Evolutionary conservation across 2,113 vertebrate species (phyloP).

Genomic region (Nibea albiflora): DNA sequence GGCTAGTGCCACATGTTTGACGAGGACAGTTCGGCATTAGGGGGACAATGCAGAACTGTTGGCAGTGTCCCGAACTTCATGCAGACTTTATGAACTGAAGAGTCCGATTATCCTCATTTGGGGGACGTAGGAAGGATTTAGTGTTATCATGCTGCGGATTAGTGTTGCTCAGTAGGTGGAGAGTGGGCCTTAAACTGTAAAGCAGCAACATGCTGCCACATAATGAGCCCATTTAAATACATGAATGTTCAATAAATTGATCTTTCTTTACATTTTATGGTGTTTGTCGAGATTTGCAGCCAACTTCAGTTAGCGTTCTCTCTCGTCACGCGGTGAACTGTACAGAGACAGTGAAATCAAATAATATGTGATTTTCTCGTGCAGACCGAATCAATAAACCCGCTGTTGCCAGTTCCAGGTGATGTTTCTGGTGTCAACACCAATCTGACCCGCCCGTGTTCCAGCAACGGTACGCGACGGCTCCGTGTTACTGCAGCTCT

Average conservation of each 20-base stretch:
- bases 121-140: neutral
- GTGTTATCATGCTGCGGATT: neutral
- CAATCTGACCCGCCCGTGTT: slow-evolving; percentile 3
- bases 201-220: neutral
- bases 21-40: slow-evolving; percentile 17
- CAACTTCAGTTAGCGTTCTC: neutral
- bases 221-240: too few species aligned
- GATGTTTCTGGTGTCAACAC: neutral
- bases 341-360: neutral
- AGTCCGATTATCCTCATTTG: neutral
- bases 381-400: neutral
- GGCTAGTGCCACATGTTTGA: slow-evolving; percentile 53
- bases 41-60: slow-evolving; percentile 44
- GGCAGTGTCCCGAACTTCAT: neutral
- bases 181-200: neutral
- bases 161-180: neutral
- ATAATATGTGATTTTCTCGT: neutral
- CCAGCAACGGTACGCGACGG: slow-evolving; percentile 6
- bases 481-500: slow-evolving; percentile 25
- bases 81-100: neutral
- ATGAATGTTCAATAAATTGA: neutral
- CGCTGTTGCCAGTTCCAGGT: slow-evolving; percentile 1
- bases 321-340: neutral
- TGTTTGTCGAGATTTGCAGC: too few species aligned
- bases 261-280: neutral